Base-by-base conservation (phyloP, 2,797 vertebrate species). In the Neosilurus mollespiculum region DNA sequence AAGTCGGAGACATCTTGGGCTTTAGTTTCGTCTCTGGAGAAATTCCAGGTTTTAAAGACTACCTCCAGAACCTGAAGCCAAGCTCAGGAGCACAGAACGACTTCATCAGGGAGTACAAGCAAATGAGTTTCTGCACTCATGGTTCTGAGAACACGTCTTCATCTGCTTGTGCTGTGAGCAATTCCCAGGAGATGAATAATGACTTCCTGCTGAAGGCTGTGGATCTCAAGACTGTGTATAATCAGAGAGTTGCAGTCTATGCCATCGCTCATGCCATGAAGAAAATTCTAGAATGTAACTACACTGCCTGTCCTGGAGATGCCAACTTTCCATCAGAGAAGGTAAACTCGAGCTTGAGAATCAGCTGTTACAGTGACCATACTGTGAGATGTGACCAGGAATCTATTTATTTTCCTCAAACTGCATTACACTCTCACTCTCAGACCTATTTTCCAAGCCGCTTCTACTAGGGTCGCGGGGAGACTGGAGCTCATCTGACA, bases 21-120 rank as follows among this genome's bases (percentile, higher is more conserved):
- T 86, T 89, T 62, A 86, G 81, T n/a, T 91, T 92, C 61, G 54
- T 86, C 69, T 83, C 82, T 20, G 87, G 86, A 69, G 61, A 83
- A 10, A 85, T 87, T 8, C 79, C 84, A 54, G 90, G 89, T 6
- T 90, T 92, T 65, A 37, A 81, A 24, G 51, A 86, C 14, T 89
- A 88, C 78, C 83, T 91, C 15, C 85, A 72, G 56, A 88, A 84
- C 18, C 79, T 90, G 49, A 78, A 62, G 30, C 53, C 80, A 51
- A 70, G 64, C 7, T 76, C 87, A 37, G 85, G 86, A 9, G 85
- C 70, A 20, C 93, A 90, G 24, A 92, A 92, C 78, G 58, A 78
- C 34, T 92, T 85, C 67, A 90, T 92, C 79, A 86, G 83, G 49
- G 86, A 89, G 72, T 91, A 92, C 85, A 86, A 84, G 59, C 24